Conservation (phyloP, 2,113 vertebrate genomes). For the Oxyruncus cristatus region DNA sequence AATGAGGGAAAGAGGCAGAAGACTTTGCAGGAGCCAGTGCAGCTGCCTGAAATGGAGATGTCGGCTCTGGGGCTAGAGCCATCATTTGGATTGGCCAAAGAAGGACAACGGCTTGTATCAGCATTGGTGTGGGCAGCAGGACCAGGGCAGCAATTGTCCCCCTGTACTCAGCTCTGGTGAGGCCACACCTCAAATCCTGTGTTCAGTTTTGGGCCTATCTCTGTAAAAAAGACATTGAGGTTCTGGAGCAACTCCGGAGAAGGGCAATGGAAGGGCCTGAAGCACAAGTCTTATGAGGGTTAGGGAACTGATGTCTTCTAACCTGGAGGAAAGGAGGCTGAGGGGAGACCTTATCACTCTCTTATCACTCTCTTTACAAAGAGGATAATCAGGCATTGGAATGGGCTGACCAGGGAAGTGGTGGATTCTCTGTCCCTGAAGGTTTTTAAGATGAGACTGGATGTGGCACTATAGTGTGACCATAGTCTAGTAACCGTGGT, state of each 20-base stretch:
- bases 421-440: no score
- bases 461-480: no score
- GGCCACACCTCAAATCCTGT: neutral
- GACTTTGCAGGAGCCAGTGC: neutral
- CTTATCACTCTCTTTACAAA: neutral
- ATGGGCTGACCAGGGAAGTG: no score
- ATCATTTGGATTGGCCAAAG: neutral
- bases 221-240: neutral
- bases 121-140: neutral
- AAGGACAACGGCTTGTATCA: neutral
- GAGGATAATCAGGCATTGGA: no score
- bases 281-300: neutral
- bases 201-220: neutral
- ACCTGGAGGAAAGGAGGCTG: neutral
- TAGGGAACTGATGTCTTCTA: neutral
- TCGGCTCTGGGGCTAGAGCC: neutral
- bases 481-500: no score
- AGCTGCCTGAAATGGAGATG: fast-evolving
- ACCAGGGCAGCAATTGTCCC: neutral
- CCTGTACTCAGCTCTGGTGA: neutral
- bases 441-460: no score
- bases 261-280: neutral
- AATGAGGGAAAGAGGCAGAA: neutral
- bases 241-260: neutral
- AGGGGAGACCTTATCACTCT: neutral